These are phyloP conservation scores for Meloidogyne floridensis DNA, from an alignment of 1,140 invertebrate species.

Conservation along the genomic window DNA sequence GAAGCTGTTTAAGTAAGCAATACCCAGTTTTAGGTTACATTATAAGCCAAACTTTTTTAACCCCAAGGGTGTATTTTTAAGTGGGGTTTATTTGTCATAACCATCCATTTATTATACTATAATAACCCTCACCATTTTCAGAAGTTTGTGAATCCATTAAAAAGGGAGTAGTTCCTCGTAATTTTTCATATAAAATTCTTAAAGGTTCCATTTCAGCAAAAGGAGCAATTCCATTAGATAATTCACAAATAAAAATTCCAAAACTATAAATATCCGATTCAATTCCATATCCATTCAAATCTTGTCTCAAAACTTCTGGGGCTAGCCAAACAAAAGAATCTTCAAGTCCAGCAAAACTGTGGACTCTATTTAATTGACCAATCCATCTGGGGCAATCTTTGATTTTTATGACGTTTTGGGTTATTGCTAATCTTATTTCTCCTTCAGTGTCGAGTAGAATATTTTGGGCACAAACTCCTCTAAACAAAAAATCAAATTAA, in stretches of 20 bases:
- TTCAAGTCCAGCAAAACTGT: constrained; percentile 74
- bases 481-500: constrained; percentile 71
- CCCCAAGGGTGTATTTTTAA: too few species aligned
- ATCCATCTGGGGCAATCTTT: constrained; percentile 5
- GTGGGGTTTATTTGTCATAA: too few species aligned
- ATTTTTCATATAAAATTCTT: constrained; percentile 82
- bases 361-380: constrained; percentile 66
- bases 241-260: constrained; percentile 82
- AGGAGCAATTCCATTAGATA: constrained; percentile 84
- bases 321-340: constrained; percentile 82
- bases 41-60: too few species aligned
- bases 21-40: too few species aligned
- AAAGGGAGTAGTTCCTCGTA: constrained; percentile 77
- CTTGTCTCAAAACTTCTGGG: constrained; percentile 85
- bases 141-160: constrained; percentile 77
- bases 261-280: constrained; percentile 87
- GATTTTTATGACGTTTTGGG: neutral
- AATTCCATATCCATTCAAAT: constrained; percentile 76
- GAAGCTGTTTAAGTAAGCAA: too few species aligned
- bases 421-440: constrained; percentile 66
- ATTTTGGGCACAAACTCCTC: constrained; percentile 80
- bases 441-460: constrained; percentile 77
- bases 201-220: constrained; percentile 69
- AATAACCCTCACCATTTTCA: neutral
- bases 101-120: too few species aligned